A percentile compares a stretch with the other conserved stretches of the same genome.
These are phyloP conservation scores for Dioctria rufipes DNA, from an alignment of 2,888 invertebrate species.

Conservation along the genomic window DNA sequence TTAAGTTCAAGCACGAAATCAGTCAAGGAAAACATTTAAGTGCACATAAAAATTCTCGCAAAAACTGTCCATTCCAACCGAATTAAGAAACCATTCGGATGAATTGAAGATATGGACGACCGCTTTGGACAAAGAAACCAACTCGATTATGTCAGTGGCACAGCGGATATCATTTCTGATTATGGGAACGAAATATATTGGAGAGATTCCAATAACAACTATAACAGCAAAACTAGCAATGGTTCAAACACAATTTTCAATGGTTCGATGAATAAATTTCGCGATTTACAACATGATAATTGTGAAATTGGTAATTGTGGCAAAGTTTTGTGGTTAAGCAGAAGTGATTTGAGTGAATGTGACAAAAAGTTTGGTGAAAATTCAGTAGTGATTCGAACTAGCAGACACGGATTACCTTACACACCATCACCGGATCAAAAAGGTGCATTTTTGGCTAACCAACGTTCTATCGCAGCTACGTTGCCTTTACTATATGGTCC, in stretches of 20 bases:
- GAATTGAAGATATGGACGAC: slow-evolving; percentile 33
- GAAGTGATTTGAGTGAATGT: slow-evolving; percentile 59
- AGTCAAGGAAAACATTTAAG: slow-evolving; percentile 4
- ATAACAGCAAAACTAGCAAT: slow-evolving; percentile 42
- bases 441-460: slow-evolving; percentile 68
- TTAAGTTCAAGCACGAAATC: slow-evolving; percentile 5
- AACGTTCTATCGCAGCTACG: slow-evolving; percentile 71
- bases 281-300: slow-evolving; percentile 56
- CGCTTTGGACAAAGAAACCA: slow-evolving; percentile 25
- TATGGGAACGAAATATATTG: slow-evolving; percentile 44
- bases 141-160: slow-evolving; percentile 8
- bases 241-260: slow-evolving; percentile 56
- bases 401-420: slow-evolving; percentile 67
- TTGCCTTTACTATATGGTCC: slow-evolving; percentile 84
- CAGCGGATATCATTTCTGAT: slow-evolving; percentile 28
- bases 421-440: slow-evolving; percentile 67
- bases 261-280: slow-evolving; percentile 53
- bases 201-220: slow-evolving; percentile 54
- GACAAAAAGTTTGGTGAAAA: slow-evolving; percentile 52
- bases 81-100: slow-evolving; percentile 34
- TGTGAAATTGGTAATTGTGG: slow-evolving; percentile 70
- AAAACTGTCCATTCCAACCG: background rate
- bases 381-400: slow-evolving; percentile 64
- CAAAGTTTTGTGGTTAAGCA: slow-evolving; percentile 68
- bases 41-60: background rate